Base-by-base conservation (phyloP, 1,140 invertebrate genomes). In the Lethocerus indicus region DNA sequence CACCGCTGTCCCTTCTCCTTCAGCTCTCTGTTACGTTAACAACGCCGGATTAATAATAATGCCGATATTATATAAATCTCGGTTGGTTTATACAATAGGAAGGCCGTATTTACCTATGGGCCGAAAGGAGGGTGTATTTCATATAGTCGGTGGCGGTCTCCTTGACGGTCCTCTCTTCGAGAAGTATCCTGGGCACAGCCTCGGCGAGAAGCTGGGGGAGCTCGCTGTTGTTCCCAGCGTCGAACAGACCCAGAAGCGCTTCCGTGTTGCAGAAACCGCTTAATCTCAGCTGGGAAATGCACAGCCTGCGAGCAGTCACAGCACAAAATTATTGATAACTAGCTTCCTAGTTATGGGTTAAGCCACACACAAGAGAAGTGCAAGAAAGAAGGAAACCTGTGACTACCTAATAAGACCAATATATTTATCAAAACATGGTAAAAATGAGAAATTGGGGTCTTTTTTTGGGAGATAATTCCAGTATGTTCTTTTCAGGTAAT, bases 231-330 rank as follows among this genome's bases (percentile, higher is more conserved):
- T 71, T 76, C 56, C 80, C 75, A 0, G 81, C 79, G 57, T 88
- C 84, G 58, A 89, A 86, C 52, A 89, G 72, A 20, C 83, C 83
- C 58, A 87, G 81, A 0, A 89, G 64, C 1, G 79, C 82, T 64
- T 87, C 83, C 24, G 73, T 72, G 51, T 82, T 81, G 57, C 81
- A 82, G 61, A 85, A 83, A 16, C 76, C 74, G 26, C 80, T 77
- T 50, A 84, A 68, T 37, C 84, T 69, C 25, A 87, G 70, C 67
- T 89, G 85, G 0, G 78, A 76, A 50, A 86, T 74, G 56, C 76
- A 77, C 5, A 87, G 62, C 57, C 78, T 71, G 59, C 14, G 54
- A 47, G 12, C 13, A n/a, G n/a, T n/a, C n/a, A n/a, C n/a, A n/a
- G n/a, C 6, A 44, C 5, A 43, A 43, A 23, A 41, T 18, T 12